phyloP scores from a whole-genome alignment of 2,113 vertebrate genomes.

The Ploceus nigricollis region DNA sequence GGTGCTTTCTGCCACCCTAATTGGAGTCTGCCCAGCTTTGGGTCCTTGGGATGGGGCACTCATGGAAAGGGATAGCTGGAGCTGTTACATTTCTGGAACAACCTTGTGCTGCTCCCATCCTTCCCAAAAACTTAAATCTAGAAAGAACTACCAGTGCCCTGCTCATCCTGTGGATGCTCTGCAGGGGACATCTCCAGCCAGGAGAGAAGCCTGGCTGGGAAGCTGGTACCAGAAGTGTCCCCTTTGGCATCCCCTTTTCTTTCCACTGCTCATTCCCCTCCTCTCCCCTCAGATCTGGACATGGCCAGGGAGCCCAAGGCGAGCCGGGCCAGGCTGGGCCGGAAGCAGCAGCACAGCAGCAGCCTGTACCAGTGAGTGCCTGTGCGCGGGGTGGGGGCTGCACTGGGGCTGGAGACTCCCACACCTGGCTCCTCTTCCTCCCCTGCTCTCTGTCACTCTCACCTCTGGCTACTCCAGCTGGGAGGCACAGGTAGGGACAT shows the following conservation, averaged over 20 bases:
- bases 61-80: background rate
- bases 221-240: fast-evolving
- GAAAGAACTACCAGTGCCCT: background rate
- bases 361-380: slow-evolving; percentile 61
- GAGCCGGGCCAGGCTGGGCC: background rate
- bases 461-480: background rate
- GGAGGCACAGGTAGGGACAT: background rate
- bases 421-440: background rate
- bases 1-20: background rate
- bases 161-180: fast-evolving
- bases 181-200: background rate
- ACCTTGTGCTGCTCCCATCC: background rate
- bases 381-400: fast-evolving
- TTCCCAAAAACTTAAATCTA: background rate
- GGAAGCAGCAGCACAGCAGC: slow-evolving; percentile 42
- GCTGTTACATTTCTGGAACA: background rate
- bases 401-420: background rate
- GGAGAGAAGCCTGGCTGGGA: background rate
- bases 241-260: background rate
- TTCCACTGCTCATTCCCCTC: background rate
- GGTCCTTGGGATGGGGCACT: background rate
- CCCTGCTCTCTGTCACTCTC: background rate
- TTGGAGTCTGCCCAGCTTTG: background rate
- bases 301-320: slow-evolving; percentile 52
- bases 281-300: slow-evolving; percentile 33